A percentile compares a stretch with the other conserved stretches of the same genome.
phyloP scores from a whole-genome alignment of 2,113 vertebrate species.

The Chauna torquata region DNA sequence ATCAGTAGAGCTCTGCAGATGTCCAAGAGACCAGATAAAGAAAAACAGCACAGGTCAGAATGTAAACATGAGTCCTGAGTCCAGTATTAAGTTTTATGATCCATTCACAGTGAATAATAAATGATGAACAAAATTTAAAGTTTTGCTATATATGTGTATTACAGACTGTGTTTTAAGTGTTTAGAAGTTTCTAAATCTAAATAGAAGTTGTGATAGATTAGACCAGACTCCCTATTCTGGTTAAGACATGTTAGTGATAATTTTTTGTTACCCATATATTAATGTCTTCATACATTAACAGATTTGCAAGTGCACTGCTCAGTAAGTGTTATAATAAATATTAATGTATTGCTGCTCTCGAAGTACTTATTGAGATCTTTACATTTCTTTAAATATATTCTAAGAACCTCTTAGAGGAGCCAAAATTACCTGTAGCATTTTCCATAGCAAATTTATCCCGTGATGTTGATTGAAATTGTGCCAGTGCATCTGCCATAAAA shows the following conservation, averaged over 20 bases:
- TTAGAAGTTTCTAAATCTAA: background rate
- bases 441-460: conserved; percentile 5
- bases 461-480: conserved; percentile 53
- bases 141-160: background rate
- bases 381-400: conserved; percentile 18
- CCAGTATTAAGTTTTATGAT: background rate
- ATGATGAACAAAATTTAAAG: background rate
- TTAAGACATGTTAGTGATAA: background rate
- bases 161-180: background rate
- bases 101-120: background rate
- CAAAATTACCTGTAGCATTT: conserved; percentile 47
- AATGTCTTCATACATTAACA: background rate
- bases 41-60: background rate
- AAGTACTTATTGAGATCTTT: background rate
- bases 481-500: conserved; percentile 46
- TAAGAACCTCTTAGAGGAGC: background rate
- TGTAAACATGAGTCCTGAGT: background rate
- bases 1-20: background rate
- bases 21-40: background rate
- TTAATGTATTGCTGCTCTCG: conserved; percentile 31
- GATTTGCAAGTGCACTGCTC: background rate
- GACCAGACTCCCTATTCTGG: background rate
- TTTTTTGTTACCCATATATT: background rate
- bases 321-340: conserved; percentile 30
- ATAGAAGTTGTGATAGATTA: background rate